Evolutionary conservation across 2,797 vertebrate genomes (phyloP).

Genomic region (Crocidura indochinensis): DNA sequence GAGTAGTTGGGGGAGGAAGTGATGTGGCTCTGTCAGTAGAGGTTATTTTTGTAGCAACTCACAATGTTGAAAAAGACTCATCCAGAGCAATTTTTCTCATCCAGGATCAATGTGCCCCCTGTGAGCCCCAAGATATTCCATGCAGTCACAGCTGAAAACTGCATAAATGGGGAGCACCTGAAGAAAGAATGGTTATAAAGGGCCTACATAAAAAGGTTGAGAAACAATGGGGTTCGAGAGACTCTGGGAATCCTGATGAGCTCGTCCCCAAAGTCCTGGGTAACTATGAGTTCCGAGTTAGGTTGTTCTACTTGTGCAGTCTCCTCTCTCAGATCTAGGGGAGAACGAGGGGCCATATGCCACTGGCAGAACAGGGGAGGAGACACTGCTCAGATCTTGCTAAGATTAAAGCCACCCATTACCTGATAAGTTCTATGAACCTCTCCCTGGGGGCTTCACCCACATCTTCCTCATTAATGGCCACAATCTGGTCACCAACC

Average conservation of each 20-base stretch:
- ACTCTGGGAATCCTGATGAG: neutral
- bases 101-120: too few species aligned
- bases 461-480: conserved; percentile 97
- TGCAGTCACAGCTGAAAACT: too few species aligned
- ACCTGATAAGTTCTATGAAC: conserved; percentile 99
- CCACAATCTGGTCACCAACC: conserved; percentile 98
- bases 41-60: neutral
- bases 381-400: conserved; percentile 20
- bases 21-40: neutral
- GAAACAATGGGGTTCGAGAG: neutral
- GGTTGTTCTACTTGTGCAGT: neutral
- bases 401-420: conserved; percentile 87
- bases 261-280: neutral
- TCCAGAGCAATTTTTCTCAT: neutral
- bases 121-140: too few species aligned
- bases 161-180: too few species aligned
- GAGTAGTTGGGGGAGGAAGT: neutral
- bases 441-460: conserved; percentile 97
- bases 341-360: neutral
- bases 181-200: too few species aligned
- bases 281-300: conserved; percentile 9
- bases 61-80: conserved; percentile 5
- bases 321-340: neutral
- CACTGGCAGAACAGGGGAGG: neutral
- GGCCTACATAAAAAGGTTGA: too few species aligned